phyloP scores from a whole-genome alignment of 2,797 vertebrate species.

The Scarus forsteni region DNA sequence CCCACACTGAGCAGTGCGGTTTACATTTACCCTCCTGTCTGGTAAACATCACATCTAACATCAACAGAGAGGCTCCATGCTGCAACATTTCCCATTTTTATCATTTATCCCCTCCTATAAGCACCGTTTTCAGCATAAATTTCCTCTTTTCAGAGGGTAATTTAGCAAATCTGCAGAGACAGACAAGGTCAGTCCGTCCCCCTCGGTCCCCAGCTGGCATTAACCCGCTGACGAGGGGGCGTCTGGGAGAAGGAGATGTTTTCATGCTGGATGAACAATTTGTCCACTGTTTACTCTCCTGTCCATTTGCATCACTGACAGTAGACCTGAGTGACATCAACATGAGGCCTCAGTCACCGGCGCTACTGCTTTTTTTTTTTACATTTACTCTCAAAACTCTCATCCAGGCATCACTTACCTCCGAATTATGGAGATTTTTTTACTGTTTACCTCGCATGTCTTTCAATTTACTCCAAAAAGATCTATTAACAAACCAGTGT shows the following conservation, averaged over 20 bases:
- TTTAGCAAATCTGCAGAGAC: conserved; percentile 50
- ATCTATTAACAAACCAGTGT: too few relatives aligned
- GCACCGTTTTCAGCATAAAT: conserved; percentile 25
- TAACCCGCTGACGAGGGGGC: conserved; percentile 62
- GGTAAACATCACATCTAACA: conserved; percentile 26
- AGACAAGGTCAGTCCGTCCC: conserved; percentile 71
- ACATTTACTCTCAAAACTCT: conserved; percentile 4
- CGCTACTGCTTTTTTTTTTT: conserved; percentile 15
- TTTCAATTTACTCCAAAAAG: too few relatives aligned
- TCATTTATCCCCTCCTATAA: conserved; percentile 3
- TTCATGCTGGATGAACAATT: conserved; percentile 84
- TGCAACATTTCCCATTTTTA: conserved; percentile 10
- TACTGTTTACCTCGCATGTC: too few relatives aligned
- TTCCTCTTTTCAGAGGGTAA: conserved; percentile 25
- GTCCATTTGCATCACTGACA: conserved; percentile 78
- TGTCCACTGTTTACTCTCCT: conserved; percentile 79
- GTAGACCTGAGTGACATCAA: conserved; percentile 70
- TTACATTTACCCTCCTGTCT: conserved; percentile 13
- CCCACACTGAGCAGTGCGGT: not conserved
- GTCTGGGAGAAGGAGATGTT: conserved; percentile 67
- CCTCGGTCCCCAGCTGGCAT: conserved; percentile 74
- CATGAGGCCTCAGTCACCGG: conserved; percentile 47
- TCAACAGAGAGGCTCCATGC: not conserved
- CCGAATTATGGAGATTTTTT: too few relatives aligned
- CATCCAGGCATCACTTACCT: not conserved